Conservation (phyloP, 2,797 vertebrate genomes). For the Amblyopsis hoosieri region DNA sequence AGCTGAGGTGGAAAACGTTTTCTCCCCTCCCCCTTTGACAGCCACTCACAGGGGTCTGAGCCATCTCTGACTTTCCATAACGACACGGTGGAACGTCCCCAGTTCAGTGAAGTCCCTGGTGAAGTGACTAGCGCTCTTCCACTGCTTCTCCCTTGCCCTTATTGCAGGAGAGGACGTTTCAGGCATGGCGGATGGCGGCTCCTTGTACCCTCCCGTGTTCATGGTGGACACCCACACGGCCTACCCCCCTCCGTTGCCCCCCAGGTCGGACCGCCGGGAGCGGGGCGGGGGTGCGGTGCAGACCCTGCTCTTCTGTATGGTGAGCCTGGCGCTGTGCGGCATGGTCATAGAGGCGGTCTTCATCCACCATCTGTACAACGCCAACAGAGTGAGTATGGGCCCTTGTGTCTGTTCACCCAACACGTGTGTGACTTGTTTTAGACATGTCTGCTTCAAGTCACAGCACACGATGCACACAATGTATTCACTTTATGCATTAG, state of each 20-base stretch:
- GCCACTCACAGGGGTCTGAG: too few relatives aligned
- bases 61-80: too few relatives aligned
- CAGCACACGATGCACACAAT: too few relatives aligned
- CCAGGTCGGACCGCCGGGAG: constrained; percentile 13
- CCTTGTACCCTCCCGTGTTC: constrained; percentile 48
- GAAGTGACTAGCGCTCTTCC: not conserved
- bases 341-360: constrained; percentile 70
- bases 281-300: constrained; percentile 4
- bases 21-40: too few relatives aligned
- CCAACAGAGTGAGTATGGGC: constrained; percentile 57
- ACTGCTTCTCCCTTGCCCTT: not conserved
- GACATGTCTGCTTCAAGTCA: too few relatives aligned
- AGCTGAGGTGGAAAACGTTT: too few relatives aligned
- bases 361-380: constrained; percentile 69
- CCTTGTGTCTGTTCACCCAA: not conserved
- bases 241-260: constrained; percentile 51
- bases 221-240: constrained; percentile 61
- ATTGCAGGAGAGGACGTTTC: not conserved
- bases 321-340: constrained; percentile 64
- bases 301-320: constrained; percentile 63
- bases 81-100: too few relatives aligned
- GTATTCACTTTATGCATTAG: too few relatives aligned
- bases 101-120: too few relatives aligned
- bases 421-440: too few relatives aligned
- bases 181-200: constrained; percentile 31